Evolutionary conservation across 2,888 invertebrate genomes (phyloP).

Genomic region (Tuta absoluta): DNA sequence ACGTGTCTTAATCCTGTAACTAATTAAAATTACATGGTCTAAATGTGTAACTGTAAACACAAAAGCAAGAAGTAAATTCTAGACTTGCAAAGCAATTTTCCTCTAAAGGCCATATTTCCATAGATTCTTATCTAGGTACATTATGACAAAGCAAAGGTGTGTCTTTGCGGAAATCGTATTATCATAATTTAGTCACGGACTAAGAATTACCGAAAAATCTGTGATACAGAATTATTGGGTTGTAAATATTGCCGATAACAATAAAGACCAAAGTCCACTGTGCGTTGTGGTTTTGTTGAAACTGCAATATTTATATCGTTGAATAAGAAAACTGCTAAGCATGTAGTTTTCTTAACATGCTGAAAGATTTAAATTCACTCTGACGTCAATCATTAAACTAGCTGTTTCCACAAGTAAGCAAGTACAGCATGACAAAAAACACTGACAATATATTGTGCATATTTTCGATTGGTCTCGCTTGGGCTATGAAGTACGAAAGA

Average conservation of each 20-base stretch:
- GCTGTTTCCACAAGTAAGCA: too few species aligned
- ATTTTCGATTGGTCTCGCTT: background rate
- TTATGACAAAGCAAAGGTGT: conserved; percentile 28
- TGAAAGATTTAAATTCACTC: background rate
- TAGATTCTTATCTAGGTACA: conserved; percentile 26
- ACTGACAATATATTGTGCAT: too few species aligned
- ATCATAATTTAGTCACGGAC: conserved; percentile 27
- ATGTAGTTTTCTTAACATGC: background rate
- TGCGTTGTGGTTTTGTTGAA: background rate
- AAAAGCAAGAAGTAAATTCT: background rate
- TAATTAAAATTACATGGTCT: conserved; percentile 3
- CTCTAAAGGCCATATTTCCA: conserved; percentile 40
- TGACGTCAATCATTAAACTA: background rate
- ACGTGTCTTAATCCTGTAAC: conserved; percentile 1
- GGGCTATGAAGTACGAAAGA: background rate
- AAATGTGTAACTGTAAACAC: background rate
- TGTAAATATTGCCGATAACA: background rate
- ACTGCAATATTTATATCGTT: background rate
- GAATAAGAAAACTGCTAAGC: background rate
- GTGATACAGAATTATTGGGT: background rate
- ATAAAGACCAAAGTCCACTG: background rate
- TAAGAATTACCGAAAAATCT: conserved; percentile 1
- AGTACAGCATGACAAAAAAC: too few species aligned
- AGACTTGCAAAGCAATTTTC: conserved; percentile 27
- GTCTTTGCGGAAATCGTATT: conserved; percentile 32